These are phyloP conservation scores for Asarcornis scutulata DNA, from an alignment of 2,113 vertebrate species.

Conservation along the genomic window DNA sequence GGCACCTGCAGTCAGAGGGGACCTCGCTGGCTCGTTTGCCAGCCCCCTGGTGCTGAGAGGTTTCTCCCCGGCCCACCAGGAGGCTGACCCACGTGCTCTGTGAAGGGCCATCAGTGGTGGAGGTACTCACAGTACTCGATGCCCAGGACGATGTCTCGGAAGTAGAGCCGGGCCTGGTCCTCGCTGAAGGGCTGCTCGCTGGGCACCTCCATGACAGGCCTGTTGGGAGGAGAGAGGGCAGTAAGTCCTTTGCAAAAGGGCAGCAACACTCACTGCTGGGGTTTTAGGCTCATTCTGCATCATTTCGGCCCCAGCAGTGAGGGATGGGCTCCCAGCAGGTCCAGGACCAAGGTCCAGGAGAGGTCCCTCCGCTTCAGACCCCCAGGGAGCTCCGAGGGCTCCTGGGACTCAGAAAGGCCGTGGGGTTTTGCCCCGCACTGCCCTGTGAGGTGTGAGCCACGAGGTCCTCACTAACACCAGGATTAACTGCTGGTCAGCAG, in stretches of 20 bases:
- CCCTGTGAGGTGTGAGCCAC: not conserved
- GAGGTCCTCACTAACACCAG: not conserved
- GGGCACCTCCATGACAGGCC: constrained; percentile 97
- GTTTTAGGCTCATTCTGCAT: not conserved
- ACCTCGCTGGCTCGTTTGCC: fast-evolving
- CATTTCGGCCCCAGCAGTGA: fast-evolving
- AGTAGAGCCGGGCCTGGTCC: constrained; percentile 90
- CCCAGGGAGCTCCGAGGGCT: too few species aligned
- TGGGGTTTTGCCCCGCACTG: too few species aligned
- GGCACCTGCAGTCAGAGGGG: fast-evolving
- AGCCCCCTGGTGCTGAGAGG: fast-evolving
- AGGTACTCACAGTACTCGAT: constrained; percentile 94
- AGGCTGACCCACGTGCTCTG: fast-evolving
- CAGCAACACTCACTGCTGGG: too few species aligned
- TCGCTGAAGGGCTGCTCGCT: constrained; percentile 87
- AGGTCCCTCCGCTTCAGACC: too few species aligned
- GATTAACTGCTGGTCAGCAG: not conserved
- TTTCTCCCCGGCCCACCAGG: not conserved
- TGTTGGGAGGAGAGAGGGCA: constrained; percentile 39
- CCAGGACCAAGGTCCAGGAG: not conserved
- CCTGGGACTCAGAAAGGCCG: too few species aligned
- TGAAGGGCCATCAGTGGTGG: not conserved
- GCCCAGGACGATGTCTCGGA: constrained; percentile 94
- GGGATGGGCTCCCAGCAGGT: not conserved
- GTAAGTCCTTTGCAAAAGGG: not conserved